Conservation (phyloP, 2,797 vertebrate genomes). For the Nothura maculosa region DNA sequence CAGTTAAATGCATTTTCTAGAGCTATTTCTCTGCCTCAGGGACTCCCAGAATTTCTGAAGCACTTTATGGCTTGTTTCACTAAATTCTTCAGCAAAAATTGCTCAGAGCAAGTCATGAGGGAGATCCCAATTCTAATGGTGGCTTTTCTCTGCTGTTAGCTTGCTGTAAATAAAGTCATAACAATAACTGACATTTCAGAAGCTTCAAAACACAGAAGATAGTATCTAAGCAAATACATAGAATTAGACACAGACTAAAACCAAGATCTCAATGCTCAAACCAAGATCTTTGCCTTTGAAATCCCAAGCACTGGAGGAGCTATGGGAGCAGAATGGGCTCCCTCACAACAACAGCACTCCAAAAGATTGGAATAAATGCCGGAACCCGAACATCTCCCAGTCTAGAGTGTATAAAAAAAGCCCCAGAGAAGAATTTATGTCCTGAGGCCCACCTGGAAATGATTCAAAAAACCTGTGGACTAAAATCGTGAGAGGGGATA, state of each 20-base stretch:
- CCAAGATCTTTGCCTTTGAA: neutral
- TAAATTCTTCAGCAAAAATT: slow-evolving; percentile 19
- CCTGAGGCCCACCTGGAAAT: neutral
- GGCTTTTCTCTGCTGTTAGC: neutral
- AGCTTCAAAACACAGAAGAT: neutral
- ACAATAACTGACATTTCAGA: neutral
- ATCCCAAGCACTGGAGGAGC: neutral
- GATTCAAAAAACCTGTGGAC: neutral
- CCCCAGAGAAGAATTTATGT: neutral
- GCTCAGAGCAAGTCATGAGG: neutral
- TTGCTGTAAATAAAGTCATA: neutral
- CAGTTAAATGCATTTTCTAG: slow-evolving; percentile 59
- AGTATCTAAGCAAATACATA: neutral
- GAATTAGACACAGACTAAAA: neutral
- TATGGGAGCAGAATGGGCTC: rapidly evolving
- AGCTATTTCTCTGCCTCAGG: slow-evolving; percentile 36
- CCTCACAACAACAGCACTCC: rapidly evolving
- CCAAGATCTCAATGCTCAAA: neutral
- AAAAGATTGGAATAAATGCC: neutral
- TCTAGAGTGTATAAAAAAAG: neutral
- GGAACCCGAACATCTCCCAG: rapidly evolving
- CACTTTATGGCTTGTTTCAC: slow-evolving; percentile 8
- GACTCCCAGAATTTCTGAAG: slow-evolving; percentile 19
- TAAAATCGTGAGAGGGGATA: neutral
- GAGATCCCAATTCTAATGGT: neutral